A percentile compares a stretch with the other conserved stretches of the same genome.
These are phyloP conservation scores for Seriola quinqueradiata DNA, from an alignment of 2,113 vertebrate genomes.

Conservation along the genomic window DNA sequence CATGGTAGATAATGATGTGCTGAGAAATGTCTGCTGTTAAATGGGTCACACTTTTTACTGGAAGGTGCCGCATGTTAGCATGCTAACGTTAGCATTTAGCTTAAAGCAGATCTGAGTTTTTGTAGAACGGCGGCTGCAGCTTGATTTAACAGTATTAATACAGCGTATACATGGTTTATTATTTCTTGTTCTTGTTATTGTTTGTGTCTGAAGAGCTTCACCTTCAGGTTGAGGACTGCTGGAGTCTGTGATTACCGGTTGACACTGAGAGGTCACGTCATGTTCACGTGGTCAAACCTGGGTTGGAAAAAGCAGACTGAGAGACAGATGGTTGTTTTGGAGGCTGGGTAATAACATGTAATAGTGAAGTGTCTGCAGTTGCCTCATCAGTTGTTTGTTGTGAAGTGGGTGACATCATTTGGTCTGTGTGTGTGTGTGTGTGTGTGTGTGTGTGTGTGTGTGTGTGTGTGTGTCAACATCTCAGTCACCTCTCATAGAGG, in stretches of 20 bases:
- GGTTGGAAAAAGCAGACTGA: background rate
- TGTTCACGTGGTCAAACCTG: background rate
- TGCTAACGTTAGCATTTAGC: background rate
- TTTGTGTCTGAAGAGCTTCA: no score
- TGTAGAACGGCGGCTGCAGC: no score
- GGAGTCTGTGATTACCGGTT: background rate
- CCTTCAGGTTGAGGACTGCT: background rate
- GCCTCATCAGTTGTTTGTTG: slow-evolving; percentile 30
- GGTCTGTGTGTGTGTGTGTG: background rate
- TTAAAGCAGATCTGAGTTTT: no score
- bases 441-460: slow-evolving; percentile 1
- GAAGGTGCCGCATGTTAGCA: background rate
- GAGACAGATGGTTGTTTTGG: slow-evolving; percentile 41
- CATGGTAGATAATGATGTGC: background rate
- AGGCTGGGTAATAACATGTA: slow-evolving; percentile 32
- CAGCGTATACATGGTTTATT: no score
- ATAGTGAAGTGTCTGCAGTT: slow-evolving; percentile 15
- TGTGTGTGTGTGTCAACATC: background rate
- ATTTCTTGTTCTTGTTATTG: no score
- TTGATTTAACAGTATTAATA: background rate
- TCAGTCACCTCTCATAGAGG: background rate
- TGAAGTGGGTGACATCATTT: slow-evolving; percentile 36
- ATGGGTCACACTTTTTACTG: no score
- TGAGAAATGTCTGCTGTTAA: background rate
- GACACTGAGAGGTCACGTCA: background rate